Percentiles rank a stretch among this genome's conserved stretches.
Conservation (phyloP, 2,888 invertebrate species). For the Onchidella celtica region DNA sequence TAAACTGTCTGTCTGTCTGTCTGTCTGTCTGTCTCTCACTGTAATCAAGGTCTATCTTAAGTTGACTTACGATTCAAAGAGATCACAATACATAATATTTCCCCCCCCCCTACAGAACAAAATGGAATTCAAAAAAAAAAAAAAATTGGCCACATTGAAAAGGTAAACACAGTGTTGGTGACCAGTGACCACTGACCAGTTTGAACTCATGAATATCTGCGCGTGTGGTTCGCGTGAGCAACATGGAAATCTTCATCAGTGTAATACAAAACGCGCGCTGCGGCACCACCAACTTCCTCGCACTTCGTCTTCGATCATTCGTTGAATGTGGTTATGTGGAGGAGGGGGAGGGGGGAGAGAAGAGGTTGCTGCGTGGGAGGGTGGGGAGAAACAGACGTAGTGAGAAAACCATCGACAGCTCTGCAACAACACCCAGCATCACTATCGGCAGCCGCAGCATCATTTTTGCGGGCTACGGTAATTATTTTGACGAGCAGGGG, state of each 20-base stretch:
- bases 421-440: not conserved
- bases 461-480: constrained; percentile 27
- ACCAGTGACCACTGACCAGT: constrained; percentile 2
- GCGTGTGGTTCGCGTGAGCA: constrained; percentile 7
- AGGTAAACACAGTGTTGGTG: too few relatives aligned
- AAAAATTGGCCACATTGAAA: too few relatives aligned
- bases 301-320: not conserved
- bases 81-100: too few relatives aligned
- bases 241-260: constrained; percentile 21
- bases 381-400: not conserved
- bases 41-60: too few relatives aligned
- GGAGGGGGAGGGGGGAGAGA: not conserved
- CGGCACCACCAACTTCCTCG: not conserved
- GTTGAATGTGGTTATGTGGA: not conserved
- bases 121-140: too few relatives aligned
- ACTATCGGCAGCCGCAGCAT: not conserved
- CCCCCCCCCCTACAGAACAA: too few relatives aligned
- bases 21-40: too few relatives aligned
- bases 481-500: constrained; percentile 31
- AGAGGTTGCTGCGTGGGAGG: not conserved
- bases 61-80: too few relatives aligned
- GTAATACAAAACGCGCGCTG: not conserved
- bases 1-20: too few relatives aligned
- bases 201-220: constrained; percentile 24
- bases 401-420: not conserved